A percentile compares a stretch with the other conserved stretches of the same genome.
phyloP scores from a whole-genome alignment of 2,797 vertebrate species.

The Galago senegalensis region DNA sequence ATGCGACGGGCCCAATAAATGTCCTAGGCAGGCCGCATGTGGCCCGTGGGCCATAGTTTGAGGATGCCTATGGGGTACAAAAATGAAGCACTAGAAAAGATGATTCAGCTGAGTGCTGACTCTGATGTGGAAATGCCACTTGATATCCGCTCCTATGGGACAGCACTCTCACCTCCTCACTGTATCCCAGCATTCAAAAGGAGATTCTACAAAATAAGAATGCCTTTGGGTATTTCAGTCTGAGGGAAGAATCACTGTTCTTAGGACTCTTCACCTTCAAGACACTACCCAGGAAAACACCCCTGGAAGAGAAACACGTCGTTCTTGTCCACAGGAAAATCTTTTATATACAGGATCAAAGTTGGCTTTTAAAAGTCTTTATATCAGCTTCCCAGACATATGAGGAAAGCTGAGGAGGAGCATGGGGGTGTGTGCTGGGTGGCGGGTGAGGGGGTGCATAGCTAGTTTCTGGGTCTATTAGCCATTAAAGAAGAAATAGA shows the following conservation, averaged over 20 bases:
- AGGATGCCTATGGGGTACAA: too few relatives aligned
- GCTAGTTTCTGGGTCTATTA: not conserved
- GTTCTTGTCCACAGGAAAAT: not conserved
- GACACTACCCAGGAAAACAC: slow-evolving; percentile 1
- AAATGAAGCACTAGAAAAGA: slow-evolving; percentile 13
- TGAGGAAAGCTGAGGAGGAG: not conserved
- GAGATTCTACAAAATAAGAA: not conserved
- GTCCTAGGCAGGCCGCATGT: too few relatives aligned
- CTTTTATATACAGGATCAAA: not conserved
- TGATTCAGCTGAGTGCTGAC: not conserved
- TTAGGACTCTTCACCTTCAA: not conserved
- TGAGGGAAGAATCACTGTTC: not conserved
- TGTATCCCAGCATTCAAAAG: not conserved
- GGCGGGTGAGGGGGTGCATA: rapidly evolving
- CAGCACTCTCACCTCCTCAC: not conserved
- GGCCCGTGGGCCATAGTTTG: too few relatives aligned
- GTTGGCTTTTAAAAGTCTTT: not conserved
- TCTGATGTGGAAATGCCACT: not conserved
- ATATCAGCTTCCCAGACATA: not conserved
- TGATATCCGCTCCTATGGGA: not conserved
- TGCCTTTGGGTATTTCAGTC: not conserved
- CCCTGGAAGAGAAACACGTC: not conserved
- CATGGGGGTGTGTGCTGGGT: not conserved
- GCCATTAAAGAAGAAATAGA: slow-evolving; percentile 1
- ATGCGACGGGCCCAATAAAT: too few relatives aligned